phyloP scores from a whole-genome alignment of 2,797 vertebrate species.

The Peromyscus nudipes region DNA sequence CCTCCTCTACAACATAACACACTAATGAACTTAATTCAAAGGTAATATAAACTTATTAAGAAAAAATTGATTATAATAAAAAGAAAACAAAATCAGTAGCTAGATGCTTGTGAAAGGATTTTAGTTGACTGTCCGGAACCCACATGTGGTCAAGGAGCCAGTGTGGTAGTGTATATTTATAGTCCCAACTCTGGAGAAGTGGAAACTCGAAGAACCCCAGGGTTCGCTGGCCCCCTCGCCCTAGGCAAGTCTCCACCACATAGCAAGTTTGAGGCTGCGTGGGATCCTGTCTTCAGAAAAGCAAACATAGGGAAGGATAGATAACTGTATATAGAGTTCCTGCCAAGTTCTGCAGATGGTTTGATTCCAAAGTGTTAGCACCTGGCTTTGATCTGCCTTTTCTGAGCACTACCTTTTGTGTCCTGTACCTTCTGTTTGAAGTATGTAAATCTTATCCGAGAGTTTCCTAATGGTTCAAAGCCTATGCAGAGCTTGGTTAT shows the following conservation, averaged over 20 bases:
- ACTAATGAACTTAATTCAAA: slow-evolving; percentile 12
- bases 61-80: slow-evolving; percentile 12
- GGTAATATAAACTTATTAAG: neutral
- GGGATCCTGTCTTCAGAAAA: neutral
- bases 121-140: too few relatives aligned
- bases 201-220: neutral
- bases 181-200: neutral
- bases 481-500: too few relatives aligned
- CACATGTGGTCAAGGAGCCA: neutral
- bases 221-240: neutral
- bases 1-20: neutral
- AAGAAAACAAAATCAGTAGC: neutral
- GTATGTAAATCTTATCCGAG: too few relatives aligned
- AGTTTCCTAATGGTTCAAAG: too few relatives aligned
- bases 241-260: neutral
- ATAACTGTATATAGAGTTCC: too few relatives aligned
- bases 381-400: too few relatives aligned
- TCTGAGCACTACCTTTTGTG: too few relatives aligned
- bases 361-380: too few relatives aligned
- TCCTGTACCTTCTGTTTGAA: too few relatives aligned
- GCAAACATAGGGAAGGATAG: neutral
- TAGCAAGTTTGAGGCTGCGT: neutral
- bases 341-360: too few relatives aligned
- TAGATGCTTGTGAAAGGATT: neutral
- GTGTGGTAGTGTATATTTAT: neutral